Base-by-base conservation (phyloP, 1,140 invertebrate genomes). In the Drosophila mauritiana region DNA sequence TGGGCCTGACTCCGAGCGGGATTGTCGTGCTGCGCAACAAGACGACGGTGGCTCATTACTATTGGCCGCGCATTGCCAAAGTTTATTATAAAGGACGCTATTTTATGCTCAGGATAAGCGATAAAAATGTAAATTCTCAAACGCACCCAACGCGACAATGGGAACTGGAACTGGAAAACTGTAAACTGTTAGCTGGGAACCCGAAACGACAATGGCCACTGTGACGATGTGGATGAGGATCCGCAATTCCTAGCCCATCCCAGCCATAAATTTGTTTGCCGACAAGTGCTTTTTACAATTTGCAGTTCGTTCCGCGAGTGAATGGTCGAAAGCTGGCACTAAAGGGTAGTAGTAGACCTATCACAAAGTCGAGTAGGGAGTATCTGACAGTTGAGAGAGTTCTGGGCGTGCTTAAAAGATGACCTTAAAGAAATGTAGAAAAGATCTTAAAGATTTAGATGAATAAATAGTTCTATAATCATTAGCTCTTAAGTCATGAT, bases 1-100 rank as follows among this genome's bases (percentile, higher is more conserved):
- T 99, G 80, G 99, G 99, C 34, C 93, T 99, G 75, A 99, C 98
- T 51, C 99, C 99, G 56, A 98, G 97, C 91, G 99, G 99, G 57
- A 97, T 99, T 90, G 96, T 99, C 81, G 96, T 99, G 45, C 95
- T 99, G 88, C 95, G 99, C 79, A 98, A 98, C 91, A 97, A 97
- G 93, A 97, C 96, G 92, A 99, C 99, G 94, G 99, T 99, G 79
- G 99, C 98, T 75, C 98, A 99, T 93, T 99, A 99, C 93, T 99
- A 98, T 93, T 99, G 99, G 99, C 98, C 98, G 48, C 95, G 98
- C 92, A 98, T 99, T 88, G 97, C 96, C 68, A 98, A 98, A 94
- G 96, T 99, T 78, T 98, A 98, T 93, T 98, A 97, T 93, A 98
- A 98, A 94, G 97, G 97, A 86, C 96, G 97, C 92, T 98, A 97